These are phyloP conservation scores for Brachyrhaphis roseni DNA, from an alignment of 2,797 vertebrate genomes.

Conservation along the genomic window DNA sequence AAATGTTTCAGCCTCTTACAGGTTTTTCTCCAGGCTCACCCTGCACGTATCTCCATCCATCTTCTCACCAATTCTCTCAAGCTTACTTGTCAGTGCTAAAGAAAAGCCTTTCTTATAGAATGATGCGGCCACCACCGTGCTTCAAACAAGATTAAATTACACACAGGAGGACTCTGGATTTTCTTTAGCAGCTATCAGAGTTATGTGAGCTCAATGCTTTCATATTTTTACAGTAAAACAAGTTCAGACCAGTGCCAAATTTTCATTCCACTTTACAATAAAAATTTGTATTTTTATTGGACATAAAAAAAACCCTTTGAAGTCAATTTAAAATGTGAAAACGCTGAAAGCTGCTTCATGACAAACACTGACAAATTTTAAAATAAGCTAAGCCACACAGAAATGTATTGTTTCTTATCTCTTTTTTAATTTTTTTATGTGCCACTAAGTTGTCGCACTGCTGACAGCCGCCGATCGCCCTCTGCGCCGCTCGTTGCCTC, in stretches of 20 bases:
- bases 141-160: not conserved
- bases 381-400: not conserved
- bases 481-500: constrained; percentile 19
- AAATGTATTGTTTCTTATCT: not conserved
- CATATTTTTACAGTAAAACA: not conserved
- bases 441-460: not conserved
- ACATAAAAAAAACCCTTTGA: not conserved
- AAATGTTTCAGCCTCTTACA: not conserved
- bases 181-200: not conserved
- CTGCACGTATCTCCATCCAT: not conserved
- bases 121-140: not conserved
- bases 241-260: not conserved
- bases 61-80: not conserved
- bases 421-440: not conserved
- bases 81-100: not conserved
- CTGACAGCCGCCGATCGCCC: not conserved
- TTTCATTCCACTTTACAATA: not conserved
- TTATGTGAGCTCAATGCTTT: not conserved
- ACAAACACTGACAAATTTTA: not conserved
- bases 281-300: not conserved
- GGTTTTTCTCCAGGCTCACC: too few species aligned
- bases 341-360: not conserved
- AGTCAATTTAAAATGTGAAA: not conserved
- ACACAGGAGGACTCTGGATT: not conserved
- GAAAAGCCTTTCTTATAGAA: not conserved